Conservation (phyloP, 2,797 vertebrate species). For the Sebastes melanostomus region DNA sequence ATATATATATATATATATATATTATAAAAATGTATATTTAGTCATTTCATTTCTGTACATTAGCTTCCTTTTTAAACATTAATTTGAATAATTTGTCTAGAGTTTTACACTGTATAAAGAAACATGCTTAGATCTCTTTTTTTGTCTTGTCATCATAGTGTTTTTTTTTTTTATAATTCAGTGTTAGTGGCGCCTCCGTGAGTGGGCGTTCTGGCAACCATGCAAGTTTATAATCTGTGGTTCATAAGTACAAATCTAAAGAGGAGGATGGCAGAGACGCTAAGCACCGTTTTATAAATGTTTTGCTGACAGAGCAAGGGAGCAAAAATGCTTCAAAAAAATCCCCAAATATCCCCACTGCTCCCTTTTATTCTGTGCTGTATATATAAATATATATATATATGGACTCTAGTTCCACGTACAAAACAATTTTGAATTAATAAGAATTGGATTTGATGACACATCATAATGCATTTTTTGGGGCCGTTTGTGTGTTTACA, state of each 20-base stretch:
- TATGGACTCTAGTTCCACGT: background rate
- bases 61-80: constrained; percentile 17
- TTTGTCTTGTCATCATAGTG: background rate
- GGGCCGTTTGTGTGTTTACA: background rate
- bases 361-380: background rate
- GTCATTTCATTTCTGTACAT: background rate
- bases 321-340: background rate
- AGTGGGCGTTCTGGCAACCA: background rate
- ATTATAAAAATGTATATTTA: constrained; percentile 2
- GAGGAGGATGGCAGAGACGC: background rate
- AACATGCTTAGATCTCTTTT: background rate
- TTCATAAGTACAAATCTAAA: constrained; percentile 1
- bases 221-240: background rate
- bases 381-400: background rate
- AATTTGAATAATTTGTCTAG: constrained; percentile 20
- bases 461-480: constrained; percentile 2
- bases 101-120: constrained; percentile 14
- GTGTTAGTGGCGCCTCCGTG: background rate
- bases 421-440: background rate
- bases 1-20: background rate
- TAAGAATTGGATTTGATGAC: background rate
- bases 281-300: constrained; percentile 8
- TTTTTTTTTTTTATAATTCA: background rate
- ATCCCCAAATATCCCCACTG: background rate
- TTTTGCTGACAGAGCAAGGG: background rate